phyloP scores from a whole-genome alignment of 2,113 vertebrate genomes.

The Semicossyphus pulcher region DNA sequence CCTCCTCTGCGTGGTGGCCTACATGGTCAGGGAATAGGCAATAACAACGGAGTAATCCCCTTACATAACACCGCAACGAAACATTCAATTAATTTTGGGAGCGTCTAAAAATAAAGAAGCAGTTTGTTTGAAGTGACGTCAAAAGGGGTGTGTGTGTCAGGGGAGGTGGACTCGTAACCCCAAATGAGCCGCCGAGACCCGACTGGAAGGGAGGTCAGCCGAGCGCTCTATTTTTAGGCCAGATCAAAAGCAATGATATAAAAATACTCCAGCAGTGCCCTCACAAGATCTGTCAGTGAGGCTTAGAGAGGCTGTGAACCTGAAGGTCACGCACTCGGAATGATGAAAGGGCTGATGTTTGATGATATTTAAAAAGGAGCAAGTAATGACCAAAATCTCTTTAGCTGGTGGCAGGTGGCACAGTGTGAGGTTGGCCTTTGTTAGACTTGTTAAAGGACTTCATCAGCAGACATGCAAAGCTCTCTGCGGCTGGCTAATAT shows the following conservation, averaged over 20 bases:
- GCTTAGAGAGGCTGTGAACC: slow-evolving; percentile 66
- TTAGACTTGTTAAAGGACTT: slow-evolving; percentile 66
- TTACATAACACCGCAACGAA: slow-evolving; percentile 78
- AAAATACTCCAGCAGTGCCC: slow-evolving; percentile 66
- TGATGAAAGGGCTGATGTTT: slow-evolving; percentile 69
- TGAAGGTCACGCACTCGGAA: slow-evolving; percentile 67
- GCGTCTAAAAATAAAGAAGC: slow-evolving; percentile 79
- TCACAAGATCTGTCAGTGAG: slow-evolving; percentile 61
- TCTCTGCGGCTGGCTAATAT: slow-evolving; percentile 41
- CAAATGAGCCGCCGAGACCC: slow-evolving; percentile 49
- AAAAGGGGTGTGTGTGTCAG: slow-evolving; percentile 44
- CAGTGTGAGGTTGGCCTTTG: slow-evolving; percentile 62
- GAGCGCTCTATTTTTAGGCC: slow-evolving; percentile 81
- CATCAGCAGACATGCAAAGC: slow-evolving; percentile 40
- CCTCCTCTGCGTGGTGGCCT: slow-evolving; percentile 50
- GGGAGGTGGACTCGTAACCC: slow-evolving; percentile 16
- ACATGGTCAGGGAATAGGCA: slow-evolving; percentile 58
- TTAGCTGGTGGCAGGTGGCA: slow-evolving; percentile 69
- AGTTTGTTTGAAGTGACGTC: slow-evolving; percentile 63
- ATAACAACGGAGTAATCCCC: slow-evolving; percentile 80
- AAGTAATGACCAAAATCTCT: slow-evolving; percentile 78
- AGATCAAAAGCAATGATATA: slow-evolving; percentile 64
- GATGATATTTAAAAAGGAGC: slow-evolving; percentile 76
- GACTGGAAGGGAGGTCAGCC: slow-evolving; percentile 59
- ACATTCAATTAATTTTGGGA: slow-evolving; percentile 72